Percentiles rank a stretch among this genome's conserved stretches.
Conservation (phyloP, 2,888 invertebrate genomes). For the Scaptomyza parva region DNA sequence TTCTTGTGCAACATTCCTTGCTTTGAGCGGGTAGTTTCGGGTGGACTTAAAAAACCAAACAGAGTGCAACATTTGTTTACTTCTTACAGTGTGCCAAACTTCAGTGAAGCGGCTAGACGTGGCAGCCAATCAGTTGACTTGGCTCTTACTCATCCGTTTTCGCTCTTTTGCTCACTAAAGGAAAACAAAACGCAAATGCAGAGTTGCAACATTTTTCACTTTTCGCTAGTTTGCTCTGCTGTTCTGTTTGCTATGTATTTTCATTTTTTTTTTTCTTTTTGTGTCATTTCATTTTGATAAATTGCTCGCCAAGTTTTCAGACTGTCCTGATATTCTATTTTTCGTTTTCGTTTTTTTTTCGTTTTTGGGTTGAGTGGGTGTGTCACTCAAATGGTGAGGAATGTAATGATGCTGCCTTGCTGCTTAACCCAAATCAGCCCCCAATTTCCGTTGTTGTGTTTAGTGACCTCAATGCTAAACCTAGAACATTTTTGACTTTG, state of each 20-base stretch:
- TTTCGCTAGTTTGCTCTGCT: slow-evolving; percentile 33
- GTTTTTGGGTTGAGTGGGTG: slow-evolving; percentile 47
- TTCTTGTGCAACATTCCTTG: slow-evolving; percentile 42
- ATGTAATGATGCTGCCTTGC: slow-evolving; percentile 40
- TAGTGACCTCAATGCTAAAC: slow-evolving; percentile 37
- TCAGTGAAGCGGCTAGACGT: slow-evolving; percentile 33
- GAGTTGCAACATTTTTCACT: slow-evolving; percentile 70
- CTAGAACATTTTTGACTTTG: slow-evolving; percentile 26
- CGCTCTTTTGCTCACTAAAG: slow-evolving; percentile 6
- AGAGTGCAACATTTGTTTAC: slow-evolving; percentile 67
- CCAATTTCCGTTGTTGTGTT: neutral
- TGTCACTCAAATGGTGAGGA: slow-evolving; percentile 48
- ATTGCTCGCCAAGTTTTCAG: slow-evolving; percentile 55
- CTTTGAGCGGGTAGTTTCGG: too few species aligned
- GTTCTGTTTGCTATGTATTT: neutral
- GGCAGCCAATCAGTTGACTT: slow-evolving; percentile 67
- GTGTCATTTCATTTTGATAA: slow-evolving; percentile 73
- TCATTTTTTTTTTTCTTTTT: slow-evolving; percentile 26
- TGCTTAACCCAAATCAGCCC: neutral
- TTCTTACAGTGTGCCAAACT: slow-evolving; percentile 51
- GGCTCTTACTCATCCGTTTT: slow-evolving; percentile 18
- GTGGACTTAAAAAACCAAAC: slow-evolving; percentile 20
- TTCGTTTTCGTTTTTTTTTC: neutral
- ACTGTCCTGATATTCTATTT: slow-evolving; percentile 2
- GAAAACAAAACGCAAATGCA: slow-evolving; percentile 56